Evolutionary conservation across 2,797 vertebrate genomes (phyloP).

Genomic region (Spondyliosoma cantharus): DNA sequence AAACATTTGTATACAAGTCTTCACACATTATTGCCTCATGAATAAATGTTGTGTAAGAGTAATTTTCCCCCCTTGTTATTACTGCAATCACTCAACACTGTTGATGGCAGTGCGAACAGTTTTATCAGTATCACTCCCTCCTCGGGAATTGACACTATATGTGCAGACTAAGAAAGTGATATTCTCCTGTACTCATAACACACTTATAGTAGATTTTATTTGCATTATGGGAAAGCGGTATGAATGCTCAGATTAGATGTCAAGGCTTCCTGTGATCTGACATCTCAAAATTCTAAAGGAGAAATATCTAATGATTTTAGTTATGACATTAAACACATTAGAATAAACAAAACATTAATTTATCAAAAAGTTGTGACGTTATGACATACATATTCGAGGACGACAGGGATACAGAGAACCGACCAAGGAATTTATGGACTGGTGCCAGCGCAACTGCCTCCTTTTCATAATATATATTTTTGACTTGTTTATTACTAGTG

Average conservation of each 20-base stretch:
- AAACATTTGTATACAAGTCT: neutral
- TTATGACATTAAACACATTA: too few relatives aligned
- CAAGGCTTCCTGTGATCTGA: neutral
- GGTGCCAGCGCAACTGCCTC: too few relatives aligned
- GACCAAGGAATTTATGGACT: too few relatives aligned
- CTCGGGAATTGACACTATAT: too few relatives aligned
- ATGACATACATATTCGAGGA: too few relatives aligned
- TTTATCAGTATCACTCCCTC: neutral
- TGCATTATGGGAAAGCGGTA: neutral
- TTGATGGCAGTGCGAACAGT: constrained; percentile 3
- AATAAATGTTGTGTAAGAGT: neutral
- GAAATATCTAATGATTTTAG: too few relatives aligned
- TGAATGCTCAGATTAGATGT: neutral
- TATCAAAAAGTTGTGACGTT: too few relatives aligned
- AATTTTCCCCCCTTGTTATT: neutral
- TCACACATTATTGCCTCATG: neutral
- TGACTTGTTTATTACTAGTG: too few relatives aligned
- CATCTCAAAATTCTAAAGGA: too few relatives aligned
- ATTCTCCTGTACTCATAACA: neutral
- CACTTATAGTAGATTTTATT: neutral
- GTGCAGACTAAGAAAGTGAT: neutral
- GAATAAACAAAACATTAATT: too few relatives aligned
- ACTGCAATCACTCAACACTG: neutral
- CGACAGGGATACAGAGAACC: too few relatives aligned
- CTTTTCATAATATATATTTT: too few relatives aligned